These are phyloP conservation scores for Ephestia elutella DNA, from an alignment of 1,140 invertebrate species.

Conservation along the genomic window DNA sequence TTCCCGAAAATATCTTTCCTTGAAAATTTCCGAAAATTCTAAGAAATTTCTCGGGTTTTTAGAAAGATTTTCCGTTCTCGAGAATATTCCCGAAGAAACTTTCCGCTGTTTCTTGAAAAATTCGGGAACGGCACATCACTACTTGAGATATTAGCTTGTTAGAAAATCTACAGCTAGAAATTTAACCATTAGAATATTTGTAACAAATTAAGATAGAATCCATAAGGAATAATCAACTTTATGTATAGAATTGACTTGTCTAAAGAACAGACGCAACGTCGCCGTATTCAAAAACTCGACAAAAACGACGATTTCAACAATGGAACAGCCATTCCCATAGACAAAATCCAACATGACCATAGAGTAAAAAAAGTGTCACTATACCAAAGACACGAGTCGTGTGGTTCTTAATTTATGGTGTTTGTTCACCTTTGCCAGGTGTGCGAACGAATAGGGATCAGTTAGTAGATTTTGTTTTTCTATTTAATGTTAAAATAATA, in stretches of 20 bases:
- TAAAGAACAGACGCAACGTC: neutral
- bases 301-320: neutral
- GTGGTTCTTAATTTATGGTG: slow-evolving; percentile 11
- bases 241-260: too few species aligned
- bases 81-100: too few species aligned
- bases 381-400: slow-evolving; percentile 1
- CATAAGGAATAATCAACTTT: too few species aligned
- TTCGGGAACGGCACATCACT: too few species aligned
- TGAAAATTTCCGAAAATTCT: too few species aligned
- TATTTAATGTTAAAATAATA: neutral
- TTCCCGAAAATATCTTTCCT: too few species aligned
- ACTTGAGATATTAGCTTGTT: too few species aligned
- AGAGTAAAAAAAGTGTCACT: slow-evolving; percentile 8
- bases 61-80: too few species aligned
- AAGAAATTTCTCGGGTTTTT: too few species aligned
- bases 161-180: too few species aligned
- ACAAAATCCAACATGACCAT: slow-evolving; percentile 9
- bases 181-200: too few species aligned
- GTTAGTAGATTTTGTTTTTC: neutral
- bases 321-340: neutral
- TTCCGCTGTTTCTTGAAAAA: too few species aligned
- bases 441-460: slow-evolving; percentile 1
- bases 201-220: neutral
- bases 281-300: neutral
- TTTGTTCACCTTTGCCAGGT: slow-evolving; percentile 11